A percentile compares a stretch with the other conserved stretches of the same genome.
Conservation (phyloP, 2,797 vertebrate genomes). For the Acipenser transmontanus region DNA sequence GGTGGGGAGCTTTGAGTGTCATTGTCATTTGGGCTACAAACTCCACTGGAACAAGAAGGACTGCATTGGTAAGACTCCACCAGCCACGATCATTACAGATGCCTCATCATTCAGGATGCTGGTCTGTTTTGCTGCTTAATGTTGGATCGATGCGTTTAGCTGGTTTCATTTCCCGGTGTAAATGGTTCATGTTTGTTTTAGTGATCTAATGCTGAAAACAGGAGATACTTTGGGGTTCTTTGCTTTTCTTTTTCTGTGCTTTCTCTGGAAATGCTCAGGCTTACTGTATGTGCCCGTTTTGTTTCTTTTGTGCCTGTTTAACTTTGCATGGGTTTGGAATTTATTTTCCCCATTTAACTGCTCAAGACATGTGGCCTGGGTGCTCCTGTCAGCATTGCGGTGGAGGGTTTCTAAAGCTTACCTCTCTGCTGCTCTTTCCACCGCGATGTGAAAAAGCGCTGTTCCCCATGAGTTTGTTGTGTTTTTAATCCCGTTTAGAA, state of each 20-base stretch:
- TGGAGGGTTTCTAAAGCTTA: too few relatives aligned
- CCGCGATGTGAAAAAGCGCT: background rate
- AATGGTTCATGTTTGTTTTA: too few relatives aligned
- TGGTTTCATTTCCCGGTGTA: too few relatives aligned
- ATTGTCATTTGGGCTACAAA: constrained; percentile 77
- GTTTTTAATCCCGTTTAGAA: constrained; percentile 70
- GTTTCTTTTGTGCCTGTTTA: constrained; percentile 2
- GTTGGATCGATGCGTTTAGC: too few relatives aligned
- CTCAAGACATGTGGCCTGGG: too few relatives aligned
- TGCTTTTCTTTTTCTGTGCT: constrained; percentile 50
- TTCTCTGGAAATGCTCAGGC: constrained; percentile 18
- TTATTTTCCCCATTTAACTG: background rate
- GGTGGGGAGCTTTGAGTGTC: constrained; percentile 77
- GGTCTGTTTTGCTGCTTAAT: too few relatives aligned
- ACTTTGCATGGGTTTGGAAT: constrained; percentile 4
- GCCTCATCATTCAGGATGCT: too few relatives aligned
- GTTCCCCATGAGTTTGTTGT: constrained; percentile 68
- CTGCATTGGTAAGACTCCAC: constrained; percentile 81
- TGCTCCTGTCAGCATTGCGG: too few relatives aligned
- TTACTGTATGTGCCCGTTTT: constrained; percentile 4
- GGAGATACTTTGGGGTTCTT: constrained; percentile 88
- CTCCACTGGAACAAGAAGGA: constrained; percentile 98
- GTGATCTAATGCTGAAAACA: constrained; percentile 62
- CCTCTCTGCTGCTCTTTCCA: too few relatives aligned
- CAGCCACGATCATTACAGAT: too few relatives aligned